Evolutionary conservation across 2,113 vertebrate species (phyloP).

Genomic region (Leptodactylus fuscus): DNA sequence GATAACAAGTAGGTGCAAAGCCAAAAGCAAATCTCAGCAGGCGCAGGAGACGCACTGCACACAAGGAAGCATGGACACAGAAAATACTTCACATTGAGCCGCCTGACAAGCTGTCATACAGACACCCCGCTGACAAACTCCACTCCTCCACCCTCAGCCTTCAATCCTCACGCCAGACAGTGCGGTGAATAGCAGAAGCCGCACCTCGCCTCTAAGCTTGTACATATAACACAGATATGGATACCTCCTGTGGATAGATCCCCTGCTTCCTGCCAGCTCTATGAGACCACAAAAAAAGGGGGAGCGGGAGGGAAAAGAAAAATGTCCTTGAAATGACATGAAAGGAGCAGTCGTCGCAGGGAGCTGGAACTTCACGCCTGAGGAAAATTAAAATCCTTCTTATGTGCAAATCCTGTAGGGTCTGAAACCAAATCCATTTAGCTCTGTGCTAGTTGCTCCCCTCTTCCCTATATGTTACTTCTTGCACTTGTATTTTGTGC

Average conservation of each 20-base stretch:
- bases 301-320: not conserved
- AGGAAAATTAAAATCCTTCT: conserved; percentile 58
- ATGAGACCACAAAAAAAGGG: not conserved
- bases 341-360: conserved; percentile 48
- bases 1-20: conserved; percentile 42
- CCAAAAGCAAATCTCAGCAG: conserved; percentile 17
- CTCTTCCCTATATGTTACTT: not conserved
- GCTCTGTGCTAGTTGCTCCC: conserved; percentile 15
- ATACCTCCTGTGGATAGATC: conserved; percentile 34
- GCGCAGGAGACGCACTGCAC: not conserved
- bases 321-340: conserved; percentile 53
- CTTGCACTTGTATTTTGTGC: not conserved
- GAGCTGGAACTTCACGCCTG: conserved; percentile 43
- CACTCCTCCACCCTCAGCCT: not conserved
- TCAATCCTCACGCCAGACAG: conserved; percentile 34
- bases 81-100: conserved; percentile 4
- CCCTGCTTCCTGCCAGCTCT: not conserved
- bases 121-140: conserved; percentile 29
- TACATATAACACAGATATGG: conserved; percentile 15
- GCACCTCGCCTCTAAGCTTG: not conserved
- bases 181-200: not conserved
- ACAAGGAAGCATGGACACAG: conserved; percentile 8
- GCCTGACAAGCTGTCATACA: conserved; percentile 50
- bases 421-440: conserved; percentile 54
- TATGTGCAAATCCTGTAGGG: conserved; percentile 54